These are phyloP conservation scores for Gnatocerus cornutus DNA, from an alignment of 2,888 invertebrate species.

Conservation along the genomic window DNA sequence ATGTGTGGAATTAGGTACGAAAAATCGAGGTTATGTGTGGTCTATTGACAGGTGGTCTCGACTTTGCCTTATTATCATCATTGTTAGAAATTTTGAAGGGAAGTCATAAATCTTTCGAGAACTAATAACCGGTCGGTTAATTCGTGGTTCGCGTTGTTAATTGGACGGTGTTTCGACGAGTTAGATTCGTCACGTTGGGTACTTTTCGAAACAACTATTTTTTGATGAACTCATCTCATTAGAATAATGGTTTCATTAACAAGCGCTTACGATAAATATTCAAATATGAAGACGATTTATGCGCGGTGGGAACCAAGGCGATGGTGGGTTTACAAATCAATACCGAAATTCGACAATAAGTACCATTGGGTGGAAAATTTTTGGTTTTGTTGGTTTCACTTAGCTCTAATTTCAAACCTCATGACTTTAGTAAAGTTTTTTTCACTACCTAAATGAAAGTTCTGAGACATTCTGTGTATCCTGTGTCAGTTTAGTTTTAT, in stretches of 20 bases:
- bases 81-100: slow-evolving; percentile 41
- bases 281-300: not conserved
- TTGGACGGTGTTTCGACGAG: slow-evolving; percentile 3
- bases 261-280: not conserved
- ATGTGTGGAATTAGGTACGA: slow-evolving; percentile 31
- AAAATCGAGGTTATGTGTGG: slow-evolving; percentile 46
- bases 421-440: no score
- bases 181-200: slow-evolving; percentile 15
- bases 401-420: no score
- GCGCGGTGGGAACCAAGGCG: not conserved
- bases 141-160: slow-evolving; percentile 33
- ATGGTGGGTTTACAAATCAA: no score
- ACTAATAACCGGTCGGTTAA: slow-evolving; percentile 34
- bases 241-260: slow-evolving; percentile 25
- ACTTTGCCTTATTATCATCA: slow-evolving; percentile 30
- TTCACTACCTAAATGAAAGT: no score
- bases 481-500: no score
- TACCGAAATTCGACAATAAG: no score
- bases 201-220: slow-evolving; percentile 5
- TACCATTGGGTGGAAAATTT: no score
- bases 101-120: slow-evolving; percentile 41
- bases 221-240: slow-evolving; percentile 13
- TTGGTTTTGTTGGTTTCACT: no score
- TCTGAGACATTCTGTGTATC: no score
- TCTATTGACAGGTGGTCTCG: slow-evolving; percentile 50